Base-by-base conservation (phyloP, 2,888 invertebrate genomes). In the Conops quadrifasciatus region DNA sequence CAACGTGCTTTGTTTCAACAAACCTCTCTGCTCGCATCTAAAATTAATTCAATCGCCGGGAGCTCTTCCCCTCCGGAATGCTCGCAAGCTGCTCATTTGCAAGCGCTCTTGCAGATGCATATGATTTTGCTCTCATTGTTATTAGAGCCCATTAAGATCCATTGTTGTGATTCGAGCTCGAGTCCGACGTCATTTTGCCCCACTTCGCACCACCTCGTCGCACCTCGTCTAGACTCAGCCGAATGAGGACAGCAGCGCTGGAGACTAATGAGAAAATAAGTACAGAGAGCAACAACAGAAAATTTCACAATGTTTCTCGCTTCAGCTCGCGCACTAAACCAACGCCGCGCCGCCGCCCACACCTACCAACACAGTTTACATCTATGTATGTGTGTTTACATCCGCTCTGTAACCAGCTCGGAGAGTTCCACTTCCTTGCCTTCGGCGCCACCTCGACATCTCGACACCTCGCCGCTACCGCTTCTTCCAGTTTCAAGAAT, bases 91-190 rank as follows among this genome's bases (percentile, higher is more conserved):
- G 43, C 45, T 62, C 62, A 59, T 30, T 59, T 60, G 60, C 11
- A 26, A 7, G 36, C 19, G 16, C 5, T 15, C n/a, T 19, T 45
- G 45, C 19, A 45, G 45, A 43, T 62, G 24, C 45, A 36, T 60
- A 59, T 59, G 16, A 28, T 59, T 59, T 19, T 59, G 15, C n/a
- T 5, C 30, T 60, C 60, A 36, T 60, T 60, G 36, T 36, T 30
- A 36, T 36, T 36, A 36, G 36, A 36, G 5, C 36, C 36, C 36
- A 60, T 64, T 45, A 64, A n/a, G 30, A 16, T 28, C 19, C 65
- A 65, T 51, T 65, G 65, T 65, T 65, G 19, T 51, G 65, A 65
- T 65, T 65, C 28, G 51, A 65, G 30, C 49, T 28, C 65, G 36
- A 65, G 30, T 65, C 26, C 65, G 36, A 36, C 9, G 36, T 36